Evolutionary conservation across 2,113 vertebrate genomes (phyloP).

Genomic region (Dasyornis broadbenti): DNA sequence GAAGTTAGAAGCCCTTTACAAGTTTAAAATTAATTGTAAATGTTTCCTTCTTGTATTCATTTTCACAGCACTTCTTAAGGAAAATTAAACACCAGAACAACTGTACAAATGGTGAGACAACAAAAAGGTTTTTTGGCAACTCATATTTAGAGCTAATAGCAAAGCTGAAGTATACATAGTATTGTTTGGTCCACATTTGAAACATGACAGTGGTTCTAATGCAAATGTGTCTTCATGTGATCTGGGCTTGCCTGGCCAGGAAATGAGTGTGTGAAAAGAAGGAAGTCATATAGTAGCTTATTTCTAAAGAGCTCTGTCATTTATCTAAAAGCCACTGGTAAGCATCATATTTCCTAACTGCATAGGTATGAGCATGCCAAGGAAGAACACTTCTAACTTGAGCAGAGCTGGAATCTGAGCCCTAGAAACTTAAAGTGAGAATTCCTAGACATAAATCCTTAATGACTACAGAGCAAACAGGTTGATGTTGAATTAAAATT

Average conservation of each 20-base stretch:
- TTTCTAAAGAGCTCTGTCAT: neutral
- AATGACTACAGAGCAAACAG: neutral
- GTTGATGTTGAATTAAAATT: neutral
- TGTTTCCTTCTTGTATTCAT: neutral
- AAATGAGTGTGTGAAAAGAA: neutral
- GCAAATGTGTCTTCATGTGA: neutral
- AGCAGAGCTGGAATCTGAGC: neutral
- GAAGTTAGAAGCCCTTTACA: neutral
- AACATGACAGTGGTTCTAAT: neutral
- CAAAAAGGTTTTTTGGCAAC: neutral
- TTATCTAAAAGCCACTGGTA: neutral
- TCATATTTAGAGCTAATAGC: neutral
- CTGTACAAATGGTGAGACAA: neutral
- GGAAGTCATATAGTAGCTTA: neutral
- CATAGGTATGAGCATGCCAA: neutral
- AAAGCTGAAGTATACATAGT: neutral
- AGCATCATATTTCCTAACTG: neutral
- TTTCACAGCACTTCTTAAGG: neutral
- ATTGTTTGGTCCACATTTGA: neutral
- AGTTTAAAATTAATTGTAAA: neutral
- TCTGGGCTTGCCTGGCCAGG: neutral
- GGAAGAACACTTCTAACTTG: neutral
- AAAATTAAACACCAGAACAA: neutral
- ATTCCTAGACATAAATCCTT: neutral
- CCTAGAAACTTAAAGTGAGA: neutral